Evolutionary conservation across 2,113 vertebrate species (phyloP).

Genomic region (Triplophysa tibetana): DNA sequence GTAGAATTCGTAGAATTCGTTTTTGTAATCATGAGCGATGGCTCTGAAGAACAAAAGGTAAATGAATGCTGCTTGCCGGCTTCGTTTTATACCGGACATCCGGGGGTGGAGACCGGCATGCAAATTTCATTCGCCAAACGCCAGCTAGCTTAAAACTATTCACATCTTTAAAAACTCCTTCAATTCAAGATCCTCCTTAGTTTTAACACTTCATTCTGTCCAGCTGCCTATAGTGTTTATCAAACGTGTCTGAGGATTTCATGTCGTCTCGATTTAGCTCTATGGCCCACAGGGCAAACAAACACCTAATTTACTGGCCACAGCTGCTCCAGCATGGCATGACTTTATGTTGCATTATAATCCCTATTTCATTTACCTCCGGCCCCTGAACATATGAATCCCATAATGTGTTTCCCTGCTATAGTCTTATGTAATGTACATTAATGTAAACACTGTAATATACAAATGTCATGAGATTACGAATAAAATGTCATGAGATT

Average conservation of each 20-base stretch:
- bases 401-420: slow-evolving; percentile 20
- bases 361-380: slow-evolving; percentile 30
- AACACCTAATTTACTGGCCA: slow-evolving; percentile 17
- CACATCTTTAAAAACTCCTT: slow-evolving; percentile 12
- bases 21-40: no score
- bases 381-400: background rate
- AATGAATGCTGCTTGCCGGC: no score
- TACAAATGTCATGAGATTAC: slow-evolving; percentile 1
- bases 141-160: slow-evolving; percentile 10
- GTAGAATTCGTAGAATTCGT: no score
- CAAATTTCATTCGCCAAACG: no score
- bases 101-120: no score
- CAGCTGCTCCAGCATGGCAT: slow-evolving; percentile 24
- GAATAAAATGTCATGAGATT: slow-evolving; percentile 8
- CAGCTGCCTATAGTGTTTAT: slow-evolving; percentile 28
- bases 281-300: background rate
- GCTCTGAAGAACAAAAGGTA: no score
- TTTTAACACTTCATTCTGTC: slow-evolving; percentile 20
- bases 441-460: background rate
- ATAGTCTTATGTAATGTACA: slow-evolving; percentile 4
- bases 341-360: slow-evolving; percentile 17
- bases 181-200: slow-evolving; percentile 5
- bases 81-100: no score
- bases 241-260: slow-evolving; percentile 30
- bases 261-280: slow-evolving; percentile 16